These are phyloP conservation scores for Alectoris magna DNA, from an alignment of 2,797 vertebrate species.

Conservation along the genomic window DNA sequence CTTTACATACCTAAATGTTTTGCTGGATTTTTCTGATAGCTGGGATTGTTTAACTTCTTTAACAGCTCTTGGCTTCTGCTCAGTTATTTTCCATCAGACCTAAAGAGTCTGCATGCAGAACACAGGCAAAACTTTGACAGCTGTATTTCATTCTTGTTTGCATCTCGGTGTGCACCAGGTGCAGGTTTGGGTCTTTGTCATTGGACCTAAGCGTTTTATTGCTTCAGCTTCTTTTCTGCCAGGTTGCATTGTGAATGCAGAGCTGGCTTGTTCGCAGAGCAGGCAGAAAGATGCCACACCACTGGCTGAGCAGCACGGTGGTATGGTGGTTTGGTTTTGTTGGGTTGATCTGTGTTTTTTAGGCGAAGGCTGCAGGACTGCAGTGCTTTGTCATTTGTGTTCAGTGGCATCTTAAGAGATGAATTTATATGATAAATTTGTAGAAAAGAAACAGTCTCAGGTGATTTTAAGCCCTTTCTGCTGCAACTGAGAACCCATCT, in stretches of 20 bases:
- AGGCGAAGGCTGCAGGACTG: not conserved
- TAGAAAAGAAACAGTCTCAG: not conserved
- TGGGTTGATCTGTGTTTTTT: not conserved
- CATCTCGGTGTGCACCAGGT: not conserved
- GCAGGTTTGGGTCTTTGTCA: not conserved
- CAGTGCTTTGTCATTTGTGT: not conserved
- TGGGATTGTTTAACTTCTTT: not conserved
- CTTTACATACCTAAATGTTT: not conserved
- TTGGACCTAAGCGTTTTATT: not conserved
- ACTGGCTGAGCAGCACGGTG: not conserved
- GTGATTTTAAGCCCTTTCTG: not conserved
- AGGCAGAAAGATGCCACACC: not conserved
- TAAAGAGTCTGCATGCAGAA: not conserved
- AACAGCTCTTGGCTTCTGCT: not conserved
- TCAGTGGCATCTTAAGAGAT: not conserved
- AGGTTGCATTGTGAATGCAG: not conserved
- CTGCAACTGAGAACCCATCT: not conserved
- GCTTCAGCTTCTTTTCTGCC: not conserved
- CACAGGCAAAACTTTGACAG: not conserved
- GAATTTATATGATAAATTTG: not conserved
- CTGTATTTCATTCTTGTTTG: not conserved
- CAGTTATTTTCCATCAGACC: not conserved
- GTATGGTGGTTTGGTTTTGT: not conserved
- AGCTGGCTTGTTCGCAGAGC: not conserved
- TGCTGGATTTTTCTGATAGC: not conserved